Base-by-base conservation (phyloP, 2,797 vertebrate genomes). In the Takifugu ocellatus region DNA sequence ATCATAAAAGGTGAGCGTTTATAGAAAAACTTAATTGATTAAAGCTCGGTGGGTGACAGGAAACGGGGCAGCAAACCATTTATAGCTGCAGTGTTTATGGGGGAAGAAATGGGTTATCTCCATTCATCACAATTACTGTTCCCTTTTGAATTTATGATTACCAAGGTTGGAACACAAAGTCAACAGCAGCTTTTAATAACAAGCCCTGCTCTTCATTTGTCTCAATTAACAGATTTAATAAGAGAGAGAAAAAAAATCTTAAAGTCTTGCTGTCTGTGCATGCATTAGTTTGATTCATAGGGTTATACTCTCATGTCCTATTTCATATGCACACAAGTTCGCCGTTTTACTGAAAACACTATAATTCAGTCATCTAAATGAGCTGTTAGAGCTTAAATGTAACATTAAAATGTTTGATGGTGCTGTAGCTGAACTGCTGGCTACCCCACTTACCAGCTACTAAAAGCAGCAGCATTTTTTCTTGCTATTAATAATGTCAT, bases 171-270 rank as follows among this genome's bases (percentile, higher is more conserved):
- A 51, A 57, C 56, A 52, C 61, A 33, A 59, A 60, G 46, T 54
- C 48, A 49, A 46, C 15, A 52, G 56, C 56, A 56, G 42, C 47
- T 69, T 61, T 51, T 56, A 60, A 68, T 63, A 70, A 63, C 67
- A 59, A 51, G 10, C 16, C 16, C 48, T 43, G 42, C 26, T 56
- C 57, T 71, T 66, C 58, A 78, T 79, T 80, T 68, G 25, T 81
- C 71, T 73, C 58, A 46, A 68, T 81, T 70, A 75, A 56, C 43
- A 63, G 7, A 1, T 59, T 5, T 53, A 71, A 63, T 59, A 53
- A 68, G 54, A 64, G 26, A n/a, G 4, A 17, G 21, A 46, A 21
- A 46, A 45, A 45, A 17, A 43, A 43, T 12, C 10, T 12, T 4
- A 10, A 43, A 3, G 15, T 45, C 15, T 46, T n/a, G n/a, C 16